Base-by-base conservation (phyloP, 2,888 invertebrate species). In the Apamea epomidion region DNA sequence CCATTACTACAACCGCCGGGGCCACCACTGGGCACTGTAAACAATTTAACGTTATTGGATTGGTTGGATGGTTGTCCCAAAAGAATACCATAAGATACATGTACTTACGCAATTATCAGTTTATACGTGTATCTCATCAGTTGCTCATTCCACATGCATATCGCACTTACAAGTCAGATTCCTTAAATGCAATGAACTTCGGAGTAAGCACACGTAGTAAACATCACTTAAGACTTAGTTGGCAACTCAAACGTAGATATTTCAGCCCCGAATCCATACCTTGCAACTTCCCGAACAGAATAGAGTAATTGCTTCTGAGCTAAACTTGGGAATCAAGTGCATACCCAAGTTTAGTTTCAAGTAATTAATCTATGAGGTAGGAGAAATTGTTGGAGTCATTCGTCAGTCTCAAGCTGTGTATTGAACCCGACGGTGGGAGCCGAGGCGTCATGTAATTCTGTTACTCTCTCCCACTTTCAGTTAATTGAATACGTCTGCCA, bases 401-500 rank as follows among this genome's bases (percentile, higher is more conserved):
- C 85, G 90, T 93, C 93, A 93, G 90, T 91, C 87, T 84, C 78
- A 81, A 79, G 83, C 85, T 74, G 82, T 83, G 88, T 92, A 92
- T 92, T 91, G 90, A 89, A 78, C 86, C 81, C 83, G 90, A 87
- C 90, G 86, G 84, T 85, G 77, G 80, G 83, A 87, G 88, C 82
- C 86, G 87, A 88, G 87, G 89, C 90, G 87, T 91, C 90, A 90
- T 90, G 90, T 91, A 93, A 93, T 92, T 89, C 87, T 89, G 91
- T 92, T 93, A 93, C 90, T 85, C 88, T 87, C 90, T 82, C 88
- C 89, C 89, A 91, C 91, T 90, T 90, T 84, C 86, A 87, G 88
- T 90, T 93, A 94, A 93, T 93, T 93, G 93, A 92, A 94, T 92
- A 92, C 90, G 91, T 88, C 90, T 90, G 79, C 82, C 77, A 87